Conservation (phyloP, 2,797 vertebrate genomes). For the Uromys caudimaculatus region DNA sequence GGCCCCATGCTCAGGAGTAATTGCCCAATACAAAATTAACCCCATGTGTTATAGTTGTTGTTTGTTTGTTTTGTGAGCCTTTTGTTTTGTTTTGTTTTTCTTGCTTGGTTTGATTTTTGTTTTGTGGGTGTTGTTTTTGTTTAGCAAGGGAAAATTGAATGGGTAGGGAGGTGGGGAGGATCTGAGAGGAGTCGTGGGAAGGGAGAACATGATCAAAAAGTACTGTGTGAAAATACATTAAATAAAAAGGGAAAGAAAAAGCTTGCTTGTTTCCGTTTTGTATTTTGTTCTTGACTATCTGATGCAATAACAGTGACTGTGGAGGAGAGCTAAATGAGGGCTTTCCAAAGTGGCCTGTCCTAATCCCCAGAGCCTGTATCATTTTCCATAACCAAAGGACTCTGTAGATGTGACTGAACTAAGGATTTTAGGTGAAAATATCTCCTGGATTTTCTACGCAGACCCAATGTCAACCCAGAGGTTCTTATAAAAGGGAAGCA, state of each 20-base stretch:
- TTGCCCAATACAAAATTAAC: background rate
- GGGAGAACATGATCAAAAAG: background rate
- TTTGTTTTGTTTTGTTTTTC: background rate
- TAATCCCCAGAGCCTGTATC: background rate
- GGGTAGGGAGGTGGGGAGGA: background rate
- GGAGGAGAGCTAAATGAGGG: background rate
- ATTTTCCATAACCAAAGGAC: background rate
- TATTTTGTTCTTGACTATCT: background rate
- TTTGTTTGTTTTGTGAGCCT: background rate
- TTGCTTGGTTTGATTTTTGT: background rate
- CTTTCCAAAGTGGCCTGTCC: background rate
- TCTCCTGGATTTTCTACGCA: background rate
- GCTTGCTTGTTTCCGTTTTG: background rate
- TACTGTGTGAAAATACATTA: background rate
- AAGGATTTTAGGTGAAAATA: background rate
- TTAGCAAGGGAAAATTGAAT: background rate
- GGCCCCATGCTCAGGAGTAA: background rate
- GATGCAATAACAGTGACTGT: background rate
- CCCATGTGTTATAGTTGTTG: background rate
- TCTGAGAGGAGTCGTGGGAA: background rate
- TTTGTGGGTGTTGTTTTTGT: background rate
- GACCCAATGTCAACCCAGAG: background rate
- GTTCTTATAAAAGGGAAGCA: background rate
- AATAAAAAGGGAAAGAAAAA: background rate
- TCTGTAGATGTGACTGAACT: background rate